phyloP scores from a whole-genome alignment of 2,797 vertebrate genomes.

The Philypnodon macrostomus region DNA sequence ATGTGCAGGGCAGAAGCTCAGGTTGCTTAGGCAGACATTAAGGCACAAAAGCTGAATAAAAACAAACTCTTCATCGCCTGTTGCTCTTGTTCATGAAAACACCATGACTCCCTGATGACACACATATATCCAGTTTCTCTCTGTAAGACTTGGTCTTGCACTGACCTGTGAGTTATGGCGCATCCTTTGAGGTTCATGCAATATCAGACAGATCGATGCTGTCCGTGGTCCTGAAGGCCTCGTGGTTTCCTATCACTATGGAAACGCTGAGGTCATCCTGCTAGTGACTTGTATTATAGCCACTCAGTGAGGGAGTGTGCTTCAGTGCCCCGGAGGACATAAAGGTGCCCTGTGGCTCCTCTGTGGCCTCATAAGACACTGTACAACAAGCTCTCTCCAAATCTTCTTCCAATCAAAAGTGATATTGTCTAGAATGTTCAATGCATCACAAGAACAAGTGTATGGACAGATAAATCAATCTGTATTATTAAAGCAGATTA shows the following conservation, averaged over 20 bases:
- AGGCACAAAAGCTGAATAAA: slow-evolving; percentile 69
- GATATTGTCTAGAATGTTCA: too few relatives aligned
- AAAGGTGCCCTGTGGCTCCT: too few relatives aligned
- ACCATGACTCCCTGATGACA: slow-evolving; percentile 21
- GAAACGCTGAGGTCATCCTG: slow-evolving; percentile 27
- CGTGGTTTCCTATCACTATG: slow-evolving; percentile 31
- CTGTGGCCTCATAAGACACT: too few relatives aligned
- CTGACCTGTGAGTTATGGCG: slow-evolving; percentile 41
- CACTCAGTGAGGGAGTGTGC: slow-evolving; percentile 26
- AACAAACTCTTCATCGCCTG: slow-evolving; percentile 44
- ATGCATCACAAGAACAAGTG: too few relatives aligned
- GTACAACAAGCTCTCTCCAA: too few relatives aligned
- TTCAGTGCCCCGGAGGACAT: not conserved
- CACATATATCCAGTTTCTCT: slow-evolving; percentile 24
- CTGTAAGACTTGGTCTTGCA: slow-evolving; percentile 33
- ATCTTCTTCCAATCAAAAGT: too few relatives aligned
- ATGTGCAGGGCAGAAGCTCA: slow-evolving; percentile 63
- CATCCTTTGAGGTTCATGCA: slow-evolving; percentile 43
- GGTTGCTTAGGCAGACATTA: slow-evolving; percentile 76
- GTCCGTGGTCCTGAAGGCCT: slow-evolving; percentile 4
- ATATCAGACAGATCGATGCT: slow-evolving; percentile 52
- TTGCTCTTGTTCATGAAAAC: slow-evolving; percentile 25
- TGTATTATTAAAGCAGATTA: too few relatives aligned
- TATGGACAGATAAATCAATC: too few relatives aligned
- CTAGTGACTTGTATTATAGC: slow-evolving; percentile 14